Evolutionary conservation across 2,888 invertebrate species (phyloP), one percentile per base, ranked within the genome.

Genomic region (Drosophila kuntzei): DNA sequence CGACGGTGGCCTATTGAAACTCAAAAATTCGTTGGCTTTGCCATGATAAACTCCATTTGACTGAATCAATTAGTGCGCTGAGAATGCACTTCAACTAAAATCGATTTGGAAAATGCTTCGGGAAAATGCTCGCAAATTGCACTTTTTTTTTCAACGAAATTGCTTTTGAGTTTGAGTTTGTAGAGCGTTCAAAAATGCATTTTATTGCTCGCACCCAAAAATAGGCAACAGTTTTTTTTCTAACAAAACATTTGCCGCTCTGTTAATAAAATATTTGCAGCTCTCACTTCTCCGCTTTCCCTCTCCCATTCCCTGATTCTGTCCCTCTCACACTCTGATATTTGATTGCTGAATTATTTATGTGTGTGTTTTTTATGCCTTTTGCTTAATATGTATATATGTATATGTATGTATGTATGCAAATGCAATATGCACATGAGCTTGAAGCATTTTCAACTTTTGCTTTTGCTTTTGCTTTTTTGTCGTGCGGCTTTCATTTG

Each of bases 361-460:
- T 86, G 66, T 54, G 51, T 51, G 54, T 53, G 39, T 9, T n/a
- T 14, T 36, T 36, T 36, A 36, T 57, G 58, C 27, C 50, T 51
- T 53, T 59, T 49, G 75, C 51, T 68, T 59, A 55, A 69, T 55
- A 66, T 80, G 55, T 68, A 62, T 65, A 47, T 76, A 58, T 73
- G 61, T 64, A 58, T 59, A 59, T 71, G 50, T 76, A 79, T 64
- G 59, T 54, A 63, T 72, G 49, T 65, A 84, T 88, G 87, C 87
- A 84, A 75, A 87, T 87, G 66, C 61, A 50, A 71, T 82, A 85
- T 85, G 84, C 85, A 85, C 74, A 87, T 71, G 76, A 87, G 81
- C 68, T 73, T 27, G 47, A 62, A 68, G 65, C 64, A 47, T 37
- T 43, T 47, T 37, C 37, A 16, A 54, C 18, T 55, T 37, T 49